Conservation (phyloP, 2,797 vertebrate species). For the Rhynchonycteris naso region DNA sequence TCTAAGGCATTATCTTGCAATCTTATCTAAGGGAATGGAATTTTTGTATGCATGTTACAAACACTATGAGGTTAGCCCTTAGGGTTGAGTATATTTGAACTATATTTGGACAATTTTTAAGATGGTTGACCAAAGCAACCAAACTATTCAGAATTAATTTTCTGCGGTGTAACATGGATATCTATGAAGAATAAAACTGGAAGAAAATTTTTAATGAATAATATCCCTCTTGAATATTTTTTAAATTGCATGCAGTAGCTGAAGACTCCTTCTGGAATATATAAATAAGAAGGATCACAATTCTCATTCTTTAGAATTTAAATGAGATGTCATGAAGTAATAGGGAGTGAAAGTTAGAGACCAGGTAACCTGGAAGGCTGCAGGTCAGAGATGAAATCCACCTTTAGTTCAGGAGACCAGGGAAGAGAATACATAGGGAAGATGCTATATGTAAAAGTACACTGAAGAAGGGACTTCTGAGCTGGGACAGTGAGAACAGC, state of each 20-base stretch:
- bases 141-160: slow-evolving; percentile 76
- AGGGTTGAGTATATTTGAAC: slow-evolving; percentile 44
- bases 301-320: slow-evolving; percentile 40
- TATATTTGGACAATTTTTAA: slow-evolving; percentile 51
- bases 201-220: slow-evolving; percentile 67
- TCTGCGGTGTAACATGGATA: slow-evolving; percentile 48
- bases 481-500: background rate
- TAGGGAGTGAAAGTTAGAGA: slow-evolving; percentile 1
- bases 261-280: slow-evolving; percentile 50
- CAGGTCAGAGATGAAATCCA: slow-evolving; percentile 36
- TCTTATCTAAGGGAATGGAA: slow-evolving; percentile 32
- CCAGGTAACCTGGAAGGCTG: background rate
- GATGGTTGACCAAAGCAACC: background rate
- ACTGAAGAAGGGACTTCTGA: background rate
- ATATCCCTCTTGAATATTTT: slow-evolving; percentile 51
- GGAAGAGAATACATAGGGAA: background rate
- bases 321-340: background rate
- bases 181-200: slow-evolving; percentile 8
- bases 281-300: slow-evolving; percentile 58
- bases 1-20: slow-evolving; percentile 22
- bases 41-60: slow-evolving; percentile 53
- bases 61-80: background rate
- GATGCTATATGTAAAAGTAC: background rate
- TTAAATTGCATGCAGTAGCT: background rate
- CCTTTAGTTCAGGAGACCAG: background rate